A percentile compares a stretch with the other conserved stretches of the same genome.
Conservation (phyloP, 2,113 vertebrate genomes). For the Empidonax alnorum region DNA sequence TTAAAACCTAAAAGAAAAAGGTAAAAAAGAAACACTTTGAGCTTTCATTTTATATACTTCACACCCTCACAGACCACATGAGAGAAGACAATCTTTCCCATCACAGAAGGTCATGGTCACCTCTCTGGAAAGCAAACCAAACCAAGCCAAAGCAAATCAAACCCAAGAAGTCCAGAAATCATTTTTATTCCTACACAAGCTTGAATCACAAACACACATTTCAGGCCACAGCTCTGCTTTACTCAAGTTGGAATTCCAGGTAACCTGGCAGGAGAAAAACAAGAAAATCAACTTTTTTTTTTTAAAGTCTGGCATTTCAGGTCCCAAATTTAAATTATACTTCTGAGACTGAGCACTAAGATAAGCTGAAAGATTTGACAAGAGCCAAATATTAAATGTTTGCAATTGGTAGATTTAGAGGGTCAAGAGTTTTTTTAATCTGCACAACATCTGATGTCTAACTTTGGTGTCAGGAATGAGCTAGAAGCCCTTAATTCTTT, state of each 20-base stretch:
- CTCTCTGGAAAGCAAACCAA: background rate
- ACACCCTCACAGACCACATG: background rate
- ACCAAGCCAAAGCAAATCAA: background rate
- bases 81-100: background rate
- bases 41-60: background rate
- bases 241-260: background rate
- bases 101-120: background rate
- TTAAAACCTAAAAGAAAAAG: background rate
- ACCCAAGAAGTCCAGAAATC: background rate
- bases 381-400: background rate
- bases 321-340: background rate
- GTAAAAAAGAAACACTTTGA: background rate
- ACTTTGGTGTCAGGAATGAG: background rate
- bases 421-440: background rate
- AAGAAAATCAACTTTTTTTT: background rate
- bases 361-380: background rate
- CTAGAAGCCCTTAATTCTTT: background rate
- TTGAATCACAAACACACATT: background rate
- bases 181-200: background rate
- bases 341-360: background rate
- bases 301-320: background rate
- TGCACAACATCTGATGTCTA: background rate
- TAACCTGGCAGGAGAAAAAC: background rate
- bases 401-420: background rate
- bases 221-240: background rate